phyloP scores from a whole-genome alignment of 2,797 vertebrate genomes.

The Amblyraja radiata region DNA sequence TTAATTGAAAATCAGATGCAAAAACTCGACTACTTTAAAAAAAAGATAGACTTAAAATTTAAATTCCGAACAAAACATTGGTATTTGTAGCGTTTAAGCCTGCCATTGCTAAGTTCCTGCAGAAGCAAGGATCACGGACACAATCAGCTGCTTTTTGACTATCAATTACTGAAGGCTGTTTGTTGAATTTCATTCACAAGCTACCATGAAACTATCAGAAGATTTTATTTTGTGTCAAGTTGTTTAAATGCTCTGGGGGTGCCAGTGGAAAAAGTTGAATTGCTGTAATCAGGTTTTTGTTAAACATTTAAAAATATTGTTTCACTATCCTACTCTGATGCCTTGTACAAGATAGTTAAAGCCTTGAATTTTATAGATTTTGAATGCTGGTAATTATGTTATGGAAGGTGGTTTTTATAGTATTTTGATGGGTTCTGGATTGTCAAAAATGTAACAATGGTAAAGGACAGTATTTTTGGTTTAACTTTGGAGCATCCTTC shows the following conservation, averaged over 20 bases:
- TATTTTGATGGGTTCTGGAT: conserved; percentile 30
- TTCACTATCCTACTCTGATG: background rate
- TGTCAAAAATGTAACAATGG: conserved; percentile 27
- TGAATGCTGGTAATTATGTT: background rate
- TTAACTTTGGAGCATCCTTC: background rate
- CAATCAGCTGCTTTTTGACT: background rate
- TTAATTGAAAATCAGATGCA: background rate
- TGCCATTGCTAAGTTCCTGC: background rate
- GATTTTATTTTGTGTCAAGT: background rate
- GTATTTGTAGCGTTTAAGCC: background rate
- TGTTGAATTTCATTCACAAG: conserved; percentile 5
- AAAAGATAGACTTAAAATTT: background rate
- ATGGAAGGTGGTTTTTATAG: conserved; percentile 25
- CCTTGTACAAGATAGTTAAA: conserved; percentile 22
- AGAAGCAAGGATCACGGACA: background rate
- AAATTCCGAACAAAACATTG: background rate
- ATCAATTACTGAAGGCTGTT: background rate
- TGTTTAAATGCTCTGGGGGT: background rate
- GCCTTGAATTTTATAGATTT: conserved; percentile 30
- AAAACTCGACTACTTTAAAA: background rate
- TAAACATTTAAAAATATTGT: conserved; percentile 35
- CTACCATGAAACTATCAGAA: background rate
- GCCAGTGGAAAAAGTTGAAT: background rate
- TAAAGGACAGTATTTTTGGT: conserved; percentile 17
- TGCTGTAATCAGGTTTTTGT: background rate